Conservation (phyloP, 2,888 invertebrate genomes). For the Volucella inflata region DNA sequence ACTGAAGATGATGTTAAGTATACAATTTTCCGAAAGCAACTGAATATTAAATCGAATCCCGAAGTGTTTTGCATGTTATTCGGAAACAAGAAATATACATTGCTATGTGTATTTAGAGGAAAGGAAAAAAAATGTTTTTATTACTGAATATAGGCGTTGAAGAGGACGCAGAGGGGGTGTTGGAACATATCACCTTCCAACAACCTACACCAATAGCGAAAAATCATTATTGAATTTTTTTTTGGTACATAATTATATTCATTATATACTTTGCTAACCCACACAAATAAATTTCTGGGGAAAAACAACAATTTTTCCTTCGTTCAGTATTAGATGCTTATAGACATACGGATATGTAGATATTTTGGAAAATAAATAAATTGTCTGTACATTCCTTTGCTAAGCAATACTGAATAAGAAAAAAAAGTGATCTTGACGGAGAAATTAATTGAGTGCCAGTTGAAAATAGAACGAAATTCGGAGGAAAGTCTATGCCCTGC, state of each 20-base stretch:
- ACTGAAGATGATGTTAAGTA: slow-evolving; percentile 82
- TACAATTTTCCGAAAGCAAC: slow-evolving; percentile 84
- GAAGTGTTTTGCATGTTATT: slow-evolving; percentile 72
- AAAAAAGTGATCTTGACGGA: slow-evolving; percentile 64
- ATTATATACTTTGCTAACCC: slow-evolving; percentile 47
- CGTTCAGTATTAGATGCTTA: slow-evolving; percentile 27
- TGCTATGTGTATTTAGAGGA: slow-evolving; percentile 50
- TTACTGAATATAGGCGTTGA: slow-evolving; percentile 67
- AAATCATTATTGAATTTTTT: slow-evolving; percentile 61
- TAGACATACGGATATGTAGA: slow-evolving; percentile 28
- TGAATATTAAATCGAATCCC: slow-evolving; percentile 79
- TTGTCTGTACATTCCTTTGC: slow-evolving; percentile 44
- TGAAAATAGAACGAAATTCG: slow-evolving; percentile 62
- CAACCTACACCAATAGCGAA: slow-evolving; percentile 72
- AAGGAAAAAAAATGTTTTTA: slow-evolving; percentile 60
- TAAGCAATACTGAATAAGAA: slow-evolving; percentile 38
- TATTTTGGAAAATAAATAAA: slow-evolving; percentile 70
- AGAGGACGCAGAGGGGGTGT: slow-evolving; percentile 59
- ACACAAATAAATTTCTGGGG: slow-evolving; percentile 18
- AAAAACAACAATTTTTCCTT: slow-evolving; percentile 46
- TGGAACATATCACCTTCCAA: slow-evolving; percentile 76
- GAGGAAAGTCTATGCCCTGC: slow-evolving; percentile 26
- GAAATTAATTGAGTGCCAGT: slow-evolving; percentile 67
- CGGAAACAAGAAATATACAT: slow-evolving; percentile 59
- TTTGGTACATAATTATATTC: slow-evolving; percentile 29